Evolutionary conservation across 2,888 invertebrate genomes (phyloP).

Genomic region (Theretra japonica): DNA sequence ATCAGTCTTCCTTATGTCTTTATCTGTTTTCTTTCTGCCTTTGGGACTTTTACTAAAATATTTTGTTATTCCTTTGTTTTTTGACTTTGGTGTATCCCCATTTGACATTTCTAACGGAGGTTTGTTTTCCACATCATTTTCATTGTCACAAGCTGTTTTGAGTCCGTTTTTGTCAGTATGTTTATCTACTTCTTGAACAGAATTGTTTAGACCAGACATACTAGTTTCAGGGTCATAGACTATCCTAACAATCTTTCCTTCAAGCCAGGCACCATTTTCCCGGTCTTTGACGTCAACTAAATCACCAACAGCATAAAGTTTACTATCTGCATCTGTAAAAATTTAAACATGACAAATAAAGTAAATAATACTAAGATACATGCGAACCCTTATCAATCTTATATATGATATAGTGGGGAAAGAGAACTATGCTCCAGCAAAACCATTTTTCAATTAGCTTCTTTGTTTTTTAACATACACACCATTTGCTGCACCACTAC

Average conservation of each 20-base stretch:
- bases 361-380: background rate
- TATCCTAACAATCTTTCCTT: conserved; percentile 86
- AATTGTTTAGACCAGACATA: conserved; percentile 27
- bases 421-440: no score
- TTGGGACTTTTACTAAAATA: conserved; percentile 61
- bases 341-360: conserved; percentile 22
- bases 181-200: conserved; percentile 1
- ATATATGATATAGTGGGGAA: no score
- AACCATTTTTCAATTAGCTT: no score
- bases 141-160: conserved; percentile 38
- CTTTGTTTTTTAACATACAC: no score
- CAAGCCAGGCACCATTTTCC: conserved; percentile 90
- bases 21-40: conserved; percentile 46
- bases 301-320: conserved; percentile 85
- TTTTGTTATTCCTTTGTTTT: conserved; percentile 57
- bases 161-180: conserved; percentile 27
- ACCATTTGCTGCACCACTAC: no score
- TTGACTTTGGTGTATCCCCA: conserved; percentile 47
- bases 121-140: conserved; percentile 60
- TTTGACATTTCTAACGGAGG: conserved; percentile 47
- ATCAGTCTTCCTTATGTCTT: conserved; percentile 37
- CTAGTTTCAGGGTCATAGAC: conserved; percentile 61
- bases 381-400: no score
- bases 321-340: conserved; percentile 71
- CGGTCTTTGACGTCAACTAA: conserved; percentile 87